Evolutionary conservation across 2,888 invertebrate species (phyloP).

Genomic region (Drosophila vallismaia): DNA sequence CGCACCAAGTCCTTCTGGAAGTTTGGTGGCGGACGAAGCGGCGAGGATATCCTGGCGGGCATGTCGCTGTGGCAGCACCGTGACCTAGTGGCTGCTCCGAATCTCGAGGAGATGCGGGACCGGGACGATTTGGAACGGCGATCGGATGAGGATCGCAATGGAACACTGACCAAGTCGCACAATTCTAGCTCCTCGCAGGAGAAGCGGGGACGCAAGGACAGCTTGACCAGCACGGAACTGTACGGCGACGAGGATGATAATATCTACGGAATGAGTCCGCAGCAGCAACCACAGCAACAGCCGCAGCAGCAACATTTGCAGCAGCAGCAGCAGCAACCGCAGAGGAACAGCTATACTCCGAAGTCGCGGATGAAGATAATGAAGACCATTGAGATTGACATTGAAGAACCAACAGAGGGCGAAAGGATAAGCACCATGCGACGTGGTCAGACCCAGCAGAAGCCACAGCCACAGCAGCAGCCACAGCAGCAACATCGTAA

Average conservation of each 20-base stretch:
- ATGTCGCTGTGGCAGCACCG: slow-evolving; percentile 95
- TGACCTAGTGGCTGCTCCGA: slow-evolving; percentile 87
- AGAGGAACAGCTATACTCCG: slow-evolving; percentile 75
- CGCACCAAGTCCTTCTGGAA: slow-evolving; percentile 94
- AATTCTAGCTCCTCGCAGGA: slow-evolving; percentile 79
- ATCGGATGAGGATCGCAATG: slow-evolving; percentile 61
- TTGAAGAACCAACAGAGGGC: slow-evolving; percentile 79
- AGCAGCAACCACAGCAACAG: slow-evolving; percentile 38
- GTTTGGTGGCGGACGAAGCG: slow-evolving; percentile 87
- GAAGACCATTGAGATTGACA: slow-evolving; percentile 83
- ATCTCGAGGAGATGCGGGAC: slow-evolving; percentile 74
- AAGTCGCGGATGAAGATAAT: slow-evolving; percentile 83
- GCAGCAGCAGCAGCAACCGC: slow-evolving; percentile 48
- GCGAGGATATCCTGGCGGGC: slow-evolving; percentile 91
- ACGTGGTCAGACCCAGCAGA: slow-evolving; percentile 69
- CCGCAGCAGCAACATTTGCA: slow-evolving; percentile 25
- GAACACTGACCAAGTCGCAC: slow-evolving; percentile 75
- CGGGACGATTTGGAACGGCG: slow-evolving; percentile 55
- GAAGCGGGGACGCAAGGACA: slow-evolving; percentile 79
- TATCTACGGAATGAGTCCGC: slow-evolving; percentile 77
- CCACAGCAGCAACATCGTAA: slow-evolving; percentile 46
- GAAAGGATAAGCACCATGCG: slow-evolving; percentile 78
- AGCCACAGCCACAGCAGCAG: slow-evolving; percentile 43
- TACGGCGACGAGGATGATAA: slow-evolving; percentile 81
- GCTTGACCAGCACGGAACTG: slow-evolving; percentile 80